Base-by-base conservation (phyloP, 2,888 invertebrate genomes). In the Ochropacha duplaris region DNA sequence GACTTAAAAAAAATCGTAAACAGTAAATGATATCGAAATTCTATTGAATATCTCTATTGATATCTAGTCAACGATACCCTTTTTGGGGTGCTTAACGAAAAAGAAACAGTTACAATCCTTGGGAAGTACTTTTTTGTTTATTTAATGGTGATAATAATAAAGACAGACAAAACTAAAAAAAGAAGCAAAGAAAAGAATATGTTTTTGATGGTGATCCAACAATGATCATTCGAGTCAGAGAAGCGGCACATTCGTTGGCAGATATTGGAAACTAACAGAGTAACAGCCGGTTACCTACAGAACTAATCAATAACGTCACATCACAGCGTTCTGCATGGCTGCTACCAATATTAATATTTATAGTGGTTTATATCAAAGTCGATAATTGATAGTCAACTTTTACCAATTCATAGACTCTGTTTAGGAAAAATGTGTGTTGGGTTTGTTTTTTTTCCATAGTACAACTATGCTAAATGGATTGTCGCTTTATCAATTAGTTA, bases 331-430 rank as follows among this genome's bases (percentile, higher is more conserved):
- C 19, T 3, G 44, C 19, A 44, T 19, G 0, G 19, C 44, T 44
- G 8, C 44, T 44, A 16, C 9, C 19, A 44, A 44, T 19, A 44
- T 4, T 12, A 34, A 12, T 34, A 14, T 14, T n/a, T n/a, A n/a
- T n/a, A n/a, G 14, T 14, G 39, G 16, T 4, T 16, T 39, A 39
- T 39, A 39, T 16, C 1, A 16, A 39, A 16, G 16, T 9, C 19
- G 44, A 44, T 44, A 19, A 44, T 2, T 44, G 44, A 19, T 19
- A 1, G 4, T 16, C 34, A n/a, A 44, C 44, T 44, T 44, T 19
- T 44, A 44, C n/a, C 44, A 9, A 1, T 44, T 44, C 44, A 44
- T 44, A 19, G 44, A 44, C 8, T 9, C 36, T 59, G 56, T 60
- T 55, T 11, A 39, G 22, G 24, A 22, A 50, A 44, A 2, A 6